Conservation (phyloP, 2,797 vertebrate genomes). For the Masticophis lateralis region DNA sequence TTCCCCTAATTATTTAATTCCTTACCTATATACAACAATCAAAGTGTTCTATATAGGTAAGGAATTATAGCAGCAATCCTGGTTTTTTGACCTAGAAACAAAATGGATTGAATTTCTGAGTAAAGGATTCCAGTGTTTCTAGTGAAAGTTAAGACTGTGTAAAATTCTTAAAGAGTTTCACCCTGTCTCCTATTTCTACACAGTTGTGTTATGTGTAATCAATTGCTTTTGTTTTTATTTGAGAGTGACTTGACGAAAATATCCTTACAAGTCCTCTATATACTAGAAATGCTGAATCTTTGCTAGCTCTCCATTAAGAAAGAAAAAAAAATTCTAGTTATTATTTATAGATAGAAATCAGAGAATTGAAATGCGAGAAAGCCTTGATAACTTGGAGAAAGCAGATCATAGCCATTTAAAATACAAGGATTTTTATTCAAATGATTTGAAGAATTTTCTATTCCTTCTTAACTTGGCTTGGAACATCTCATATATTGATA, state of each 20-base stretch:
- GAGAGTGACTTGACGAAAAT: not conserved
- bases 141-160: not conserved
- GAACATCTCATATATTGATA: not conserved
- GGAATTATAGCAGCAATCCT: not conserved
- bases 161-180: not conserved
- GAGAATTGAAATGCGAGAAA: not conserved
- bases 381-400: not conserved
- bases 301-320: not conserved
- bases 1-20: not conserved
- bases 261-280: not conserved
- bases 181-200: not conserved
- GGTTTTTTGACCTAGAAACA: not conserved
- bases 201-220: not conserved
- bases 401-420: not conserved
- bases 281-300: not conserved
- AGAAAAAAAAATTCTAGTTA: not conserved
- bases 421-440: not conserved
- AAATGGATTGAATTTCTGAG: not conserved
- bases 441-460: not conserved
- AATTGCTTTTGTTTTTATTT: not conserved
- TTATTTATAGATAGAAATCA: not conserved
- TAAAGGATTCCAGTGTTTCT: not conserved
- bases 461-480: not conserved
- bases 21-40: no score
- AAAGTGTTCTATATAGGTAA: not conserved